phyloP scores from a whole-genome alignment of 2,888 invertebrate genomes.

The Mimachlamys varia region DNA sequence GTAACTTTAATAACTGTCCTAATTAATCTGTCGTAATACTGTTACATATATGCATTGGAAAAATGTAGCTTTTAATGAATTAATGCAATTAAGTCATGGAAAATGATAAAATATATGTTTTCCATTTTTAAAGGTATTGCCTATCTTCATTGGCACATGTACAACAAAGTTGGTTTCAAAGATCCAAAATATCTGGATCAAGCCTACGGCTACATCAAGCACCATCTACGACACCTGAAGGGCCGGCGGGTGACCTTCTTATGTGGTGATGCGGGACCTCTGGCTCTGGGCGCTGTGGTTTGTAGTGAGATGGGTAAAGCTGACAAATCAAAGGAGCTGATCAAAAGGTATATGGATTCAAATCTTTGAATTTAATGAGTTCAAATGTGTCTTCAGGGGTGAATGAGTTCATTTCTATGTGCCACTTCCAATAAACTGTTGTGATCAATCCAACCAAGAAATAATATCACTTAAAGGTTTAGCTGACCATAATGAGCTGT shows the following conservation, averaged over 20 bases:
- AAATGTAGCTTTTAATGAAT: no score
- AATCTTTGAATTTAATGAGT: no score
- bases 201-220: slow-evolving; percentile 78
- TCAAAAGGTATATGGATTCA: slow-evolving; percentile 61
- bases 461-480: no score
- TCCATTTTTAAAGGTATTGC: slow-evolving; percentile 84
- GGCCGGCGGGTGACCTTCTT: slow-evolving; percentile 86
- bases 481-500: no score
- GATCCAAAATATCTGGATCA: slow-evolving; percentile 76
- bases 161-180: slow-evolving; percentile 59
- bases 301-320: slow-evolving; percentile 84
- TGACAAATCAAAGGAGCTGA: slow-evolving; percentile 82
- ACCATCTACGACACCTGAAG: slow-evolving; percentile 81
- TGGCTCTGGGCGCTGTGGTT: slow-evolving; percentile 86
- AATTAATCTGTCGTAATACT: no score
- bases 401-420: no score
- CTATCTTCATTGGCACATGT: slow-evolving; percentile 85
- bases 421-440: no score
- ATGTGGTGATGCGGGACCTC: slow-evolving; percentile 87
- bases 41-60: no score
- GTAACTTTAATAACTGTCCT: no score
- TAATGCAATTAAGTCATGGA: no score
- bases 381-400: no score
- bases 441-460: no score
- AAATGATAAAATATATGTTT: not conserved